Evolutionary conservation across 2,797 vertebrate species (phyloP).

Genomic region (Myotis planiceps): DNA sequence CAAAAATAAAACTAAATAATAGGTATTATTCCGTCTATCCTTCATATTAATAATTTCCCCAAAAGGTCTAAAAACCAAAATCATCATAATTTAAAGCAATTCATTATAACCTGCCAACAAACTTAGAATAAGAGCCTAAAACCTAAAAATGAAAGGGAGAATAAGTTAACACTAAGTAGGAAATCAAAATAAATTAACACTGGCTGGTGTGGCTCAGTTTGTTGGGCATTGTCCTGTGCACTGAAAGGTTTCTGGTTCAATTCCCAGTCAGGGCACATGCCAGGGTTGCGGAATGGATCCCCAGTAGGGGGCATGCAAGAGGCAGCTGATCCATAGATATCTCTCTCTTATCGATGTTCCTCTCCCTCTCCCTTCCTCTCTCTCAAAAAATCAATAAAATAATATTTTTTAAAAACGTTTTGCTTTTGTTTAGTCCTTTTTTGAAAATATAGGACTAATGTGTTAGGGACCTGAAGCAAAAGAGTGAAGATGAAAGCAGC

Average conservation of each 20-base stretch:
- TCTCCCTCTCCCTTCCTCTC: not conserved
- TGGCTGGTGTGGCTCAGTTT: not conserved
- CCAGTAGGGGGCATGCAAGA: not conserved
- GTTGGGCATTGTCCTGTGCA: not conserved
- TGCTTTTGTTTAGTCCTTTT: conserved; percentile 53
- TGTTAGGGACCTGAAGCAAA: conserved; percentile 28
- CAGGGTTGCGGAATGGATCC: not conserved
- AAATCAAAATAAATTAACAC: conserved; percentile 54
- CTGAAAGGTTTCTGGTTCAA: not conserved
- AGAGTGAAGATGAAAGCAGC: conserved; percentile 38
- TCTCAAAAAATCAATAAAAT: not conserved
- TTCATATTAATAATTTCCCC: conserved; percentile 56
- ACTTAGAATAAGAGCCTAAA: conserved; percentile 44
- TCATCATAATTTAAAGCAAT: conserved; percentile 66
- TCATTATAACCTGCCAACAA: conserved; percentile 66
- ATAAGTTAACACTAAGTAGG: conserved; percentile 47
- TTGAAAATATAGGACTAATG: conserved; percentile 1
- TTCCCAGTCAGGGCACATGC: not conserved
- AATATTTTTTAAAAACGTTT: not conserved
- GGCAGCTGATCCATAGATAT: not conserved
- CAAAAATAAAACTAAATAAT: conserved; percentile 67
- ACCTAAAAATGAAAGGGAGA: conserved; percentile 48
- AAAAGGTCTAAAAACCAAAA: conserved; percentile 65
- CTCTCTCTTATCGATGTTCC: not conserved
- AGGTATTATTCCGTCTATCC: conserved; percentile 49